Conservation (phyloP, 2,113 vertebrate species). For the Callionymus lyra region DNA sequence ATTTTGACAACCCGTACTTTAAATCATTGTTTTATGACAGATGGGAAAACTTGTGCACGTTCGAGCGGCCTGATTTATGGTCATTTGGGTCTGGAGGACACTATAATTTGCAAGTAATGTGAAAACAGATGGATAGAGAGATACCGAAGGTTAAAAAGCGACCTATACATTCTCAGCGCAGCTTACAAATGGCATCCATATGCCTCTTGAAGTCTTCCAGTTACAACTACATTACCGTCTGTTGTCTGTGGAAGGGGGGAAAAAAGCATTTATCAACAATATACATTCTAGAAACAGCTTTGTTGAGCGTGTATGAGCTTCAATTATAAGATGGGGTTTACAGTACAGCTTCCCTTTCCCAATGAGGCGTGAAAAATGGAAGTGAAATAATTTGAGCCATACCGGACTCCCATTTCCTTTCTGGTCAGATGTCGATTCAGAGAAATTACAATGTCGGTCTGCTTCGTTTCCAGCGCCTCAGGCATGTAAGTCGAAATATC, state of each 20-base stretch:
- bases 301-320: constrained; percentile 22
- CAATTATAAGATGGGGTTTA: constrained; percentile 46
- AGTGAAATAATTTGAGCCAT: constrained; percentile 53
- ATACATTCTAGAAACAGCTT: constrained; percentile 6
- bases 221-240: constrained; percentile 68
- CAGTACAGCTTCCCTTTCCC: constrained; percentile 35
- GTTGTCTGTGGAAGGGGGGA: constrained; percentile 5
- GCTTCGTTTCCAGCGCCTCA: constrained; percentile 53
- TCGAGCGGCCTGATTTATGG: constrained; percentile 89
- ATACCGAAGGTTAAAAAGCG: constrained; percentile 79
- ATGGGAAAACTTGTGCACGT: constrained; percentile 88
- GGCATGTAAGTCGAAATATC: constrained; percentile 40
- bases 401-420: constrained; percentile 40
- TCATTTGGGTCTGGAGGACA: constrained; percentile 93
- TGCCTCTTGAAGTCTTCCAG: constrained; percentile 67
- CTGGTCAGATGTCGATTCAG: constrained; percentile 51
- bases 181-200: constrained; percentile 94
- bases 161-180: constrained; percentile 75
- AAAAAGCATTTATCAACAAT: constrained; percentile 22
- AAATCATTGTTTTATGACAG: constrained; percentile 99
- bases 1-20: constrained; percentile 94
- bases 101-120: constrained; percentile 90
- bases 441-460: constrained; percentile 45
- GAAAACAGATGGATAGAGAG: constrained; percentile 98
- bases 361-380: constrained; percentile 51